Evolutionary conservation across 2,113 vertebrate species (phyloP).

Genomic region (Heterochromis multidens): DNA sequence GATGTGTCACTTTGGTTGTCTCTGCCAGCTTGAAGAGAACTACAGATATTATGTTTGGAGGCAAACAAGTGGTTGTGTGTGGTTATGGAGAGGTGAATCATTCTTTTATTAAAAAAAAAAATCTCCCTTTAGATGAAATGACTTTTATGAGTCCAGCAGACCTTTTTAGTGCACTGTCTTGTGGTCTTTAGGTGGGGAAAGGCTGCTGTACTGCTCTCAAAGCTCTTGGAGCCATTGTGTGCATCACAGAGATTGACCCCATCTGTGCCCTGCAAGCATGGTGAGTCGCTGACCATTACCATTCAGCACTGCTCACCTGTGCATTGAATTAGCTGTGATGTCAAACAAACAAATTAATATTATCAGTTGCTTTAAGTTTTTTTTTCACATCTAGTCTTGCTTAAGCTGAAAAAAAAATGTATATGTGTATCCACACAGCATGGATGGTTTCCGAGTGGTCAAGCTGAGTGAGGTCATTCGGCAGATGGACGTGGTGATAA

Average conservation of each 20-base stretch:
- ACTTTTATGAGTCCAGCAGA: not conserved
- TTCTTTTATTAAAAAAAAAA: not conserved
- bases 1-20: conserved; percentile 10
- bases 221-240: conserved; percentile 93
- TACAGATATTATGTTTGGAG: conserved; percentile 99
- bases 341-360: not conserved
- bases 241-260: conserved; percentile 97
- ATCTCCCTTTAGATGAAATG: not conserved
- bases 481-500: conserved; percentile 97
- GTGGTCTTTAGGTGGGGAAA: conserved; percentile 86
- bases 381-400: not conserved
- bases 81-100: conserved; percentile 95
- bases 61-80: conserved; percentile 97
- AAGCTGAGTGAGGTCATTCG: conserved; percentile 97
- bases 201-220: conserved; percentile 97
- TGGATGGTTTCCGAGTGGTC: conserved; percentile 97
- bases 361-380: not conserved
- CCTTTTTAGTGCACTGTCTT: not conserved
- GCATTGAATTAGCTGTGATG: not conserved
- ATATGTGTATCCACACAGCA: conserved; percentile 76
- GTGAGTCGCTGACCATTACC: conserved; percentile 73
- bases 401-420: not conserved
- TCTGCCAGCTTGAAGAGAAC: conserved; percentile 91
- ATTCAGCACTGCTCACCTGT: not conserved
- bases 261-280: conserved; percentile 97